Evolutionary conservation across 2,797 vertebrate genomes (phyloP).

Genomic region (Melanotaenia maccullochi): DNA sequence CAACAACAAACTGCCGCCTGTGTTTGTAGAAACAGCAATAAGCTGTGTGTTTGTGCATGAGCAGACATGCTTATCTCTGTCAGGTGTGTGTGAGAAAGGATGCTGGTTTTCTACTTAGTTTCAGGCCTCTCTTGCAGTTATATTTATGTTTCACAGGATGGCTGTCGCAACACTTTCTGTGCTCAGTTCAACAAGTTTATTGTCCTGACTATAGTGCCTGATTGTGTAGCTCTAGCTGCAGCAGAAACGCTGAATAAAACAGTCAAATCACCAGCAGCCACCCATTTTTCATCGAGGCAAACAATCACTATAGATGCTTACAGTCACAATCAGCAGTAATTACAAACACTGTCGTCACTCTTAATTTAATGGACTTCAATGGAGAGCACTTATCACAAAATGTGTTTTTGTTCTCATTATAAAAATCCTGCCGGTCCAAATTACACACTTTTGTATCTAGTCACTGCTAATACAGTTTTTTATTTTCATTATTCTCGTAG

Average conservation of each 20-base stretch:
- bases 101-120: background rate
- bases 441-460: too few relatives aligned
- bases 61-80: constrained; percentile 27
- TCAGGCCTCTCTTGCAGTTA: background rate
- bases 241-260: background rate
- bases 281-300: background rate
- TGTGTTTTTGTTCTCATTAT: too few relatives aligned
- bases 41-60: constrained; percentile 30
- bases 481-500: too few relatives aligned
- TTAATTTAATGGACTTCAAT: background rate
- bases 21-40: constrained; percentile 46
- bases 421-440: too few relatives aligned
- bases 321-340: background rate
- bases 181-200: background rate
- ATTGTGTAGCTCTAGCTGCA: background rate
- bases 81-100: constrained; percentile 24
- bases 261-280: background rate
- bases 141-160: background rate
- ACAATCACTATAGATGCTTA: background rate
- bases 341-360: background rate
- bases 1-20: constrained; percentile 40
- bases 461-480: too few relatives aligned
- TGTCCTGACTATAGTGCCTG: background rate
- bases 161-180: background rate
- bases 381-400: background rate